Percentiles rank a stretch among this genome's conserved stretches.
These are phyloP conservation scores for Coracopsis vasa DNA, from an alignment of 2,113 vertebrate species.

Conservation along the genomic window DNA sequence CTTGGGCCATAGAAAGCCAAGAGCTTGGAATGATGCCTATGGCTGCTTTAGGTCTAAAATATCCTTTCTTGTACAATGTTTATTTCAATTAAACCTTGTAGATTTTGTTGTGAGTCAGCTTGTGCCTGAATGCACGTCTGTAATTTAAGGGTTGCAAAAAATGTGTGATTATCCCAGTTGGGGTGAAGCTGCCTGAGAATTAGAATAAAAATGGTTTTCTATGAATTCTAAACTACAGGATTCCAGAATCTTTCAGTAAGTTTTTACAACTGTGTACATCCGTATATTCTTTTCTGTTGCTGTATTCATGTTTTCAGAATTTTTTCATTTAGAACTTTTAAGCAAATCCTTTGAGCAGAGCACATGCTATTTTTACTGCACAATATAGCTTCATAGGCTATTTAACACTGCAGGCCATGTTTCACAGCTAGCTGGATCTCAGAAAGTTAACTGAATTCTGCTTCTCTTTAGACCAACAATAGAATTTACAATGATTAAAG, in stretches of 20 bases:
- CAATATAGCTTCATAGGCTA: not conserved
- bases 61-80: not conserved
- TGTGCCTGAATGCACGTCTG: not conserved
- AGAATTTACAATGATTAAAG: not conserved
- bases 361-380: not conserved
- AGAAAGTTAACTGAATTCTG: slow-evolving; percentile 7
- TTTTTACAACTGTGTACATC: not conserved
- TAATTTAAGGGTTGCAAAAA: not conserved
- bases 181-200: not conserved
- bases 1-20: not conserved
- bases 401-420: not conserved
- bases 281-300: not conserved
- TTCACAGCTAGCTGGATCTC: not conserved
- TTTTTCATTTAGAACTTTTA: not conserved
- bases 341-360: not conserved
- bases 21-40: not conserved
- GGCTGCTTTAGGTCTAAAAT: not conserved
- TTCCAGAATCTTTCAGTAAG: not conserved
- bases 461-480: not conserved
- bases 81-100: not conserved
- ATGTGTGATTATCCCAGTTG: not conserved
- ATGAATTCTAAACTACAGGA: not conserved
- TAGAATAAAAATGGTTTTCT: not conserved
- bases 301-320: not conserved
- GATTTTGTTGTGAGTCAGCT: not conserved